Base-by-base conservation (phyloP, 2,113 vertebrate species). In the Chelonoidis abingdonii region DNA sequence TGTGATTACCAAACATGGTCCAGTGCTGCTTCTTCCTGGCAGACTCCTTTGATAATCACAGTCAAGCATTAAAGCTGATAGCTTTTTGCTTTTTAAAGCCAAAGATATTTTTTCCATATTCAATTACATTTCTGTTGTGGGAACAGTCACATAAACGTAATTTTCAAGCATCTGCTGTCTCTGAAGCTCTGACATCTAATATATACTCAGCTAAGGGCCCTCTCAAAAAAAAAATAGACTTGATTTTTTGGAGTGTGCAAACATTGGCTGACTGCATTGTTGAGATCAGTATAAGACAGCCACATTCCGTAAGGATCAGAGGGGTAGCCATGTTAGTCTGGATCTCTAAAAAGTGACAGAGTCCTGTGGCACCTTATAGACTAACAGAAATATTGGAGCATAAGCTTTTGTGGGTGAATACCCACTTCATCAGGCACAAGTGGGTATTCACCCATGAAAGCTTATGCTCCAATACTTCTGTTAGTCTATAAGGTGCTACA, bases 81-180 rank as follows among this genome's bases (percentile, higher is more conserved):
- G 4, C 8, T 84, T 24, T 86, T 89, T 79, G 44, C 44, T 85
- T 91, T 89, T 83, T 90, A 59, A 93, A 81, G 53, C 54, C n/a
- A 53, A 78, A 78, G 75, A 44, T 16, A 8, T 47, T 47, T 76
- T 78, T 78, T 47, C 17, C 44, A 27, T 35, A 78, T 38, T 78
- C 22, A 22, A 10, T 25, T 78, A 10, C 44, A 47, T 78, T 78
- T 47, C 25, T 78, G n/a, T 41, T 47, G n/a, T 21, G 44, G 75
- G 38, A 44, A 78, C 44, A 57, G 47, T 22, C 29, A 29, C 29
- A 78, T 49, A 52, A 13, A 50, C 11, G 38, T 27, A 76, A 9
- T 10, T 92, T 84, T 87, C 49, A 65, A 56, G n/a, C 52, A 75
- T 5, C 35, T 41, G 59, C 59, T 35, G 31, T 29, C 27, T 65